Percentiles rank a stretch among this genome's conserved stretches.
These are phyloP conservation scores for Pangasius krempfi DNA, from an alignment of 2,797 vertebrate genomes.

Conservation along the genomic window DNA sequence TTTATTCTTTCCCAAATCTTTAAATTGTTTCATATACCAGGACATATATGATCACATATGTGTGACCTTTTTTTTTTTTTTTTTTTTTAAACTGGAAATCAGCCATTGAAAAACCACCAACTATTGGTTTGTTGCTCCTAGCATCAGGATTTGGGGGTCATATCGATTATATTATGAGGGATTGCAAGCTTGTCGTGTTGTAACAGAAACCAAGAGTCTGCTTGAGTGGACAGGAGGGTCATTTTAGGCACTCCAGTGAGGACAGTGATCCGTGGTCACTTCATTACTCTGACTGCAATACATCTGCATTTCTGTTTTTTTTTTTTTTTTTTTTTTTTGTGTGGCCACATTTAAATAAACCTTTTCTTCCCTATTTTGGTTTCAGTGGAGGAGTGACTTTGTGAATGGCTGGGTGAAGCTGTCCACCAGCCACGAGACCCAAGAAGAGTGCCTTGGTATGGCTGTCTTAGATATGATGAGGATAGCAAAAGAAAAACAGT, in stretches of 20 bases:
- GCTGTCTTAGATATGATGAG: conserved; percentile 98
- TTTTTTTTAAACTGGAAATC: neutral
- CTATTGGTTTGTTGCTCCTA: neutral
- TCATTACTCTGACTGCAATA: conserved; percentile 11
- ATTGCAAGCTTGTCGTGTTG: neutral
- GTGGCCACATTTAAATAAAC: neutral
- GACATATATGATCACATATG: neutral
- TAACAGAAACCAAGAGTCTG: conserved; percentile 2
- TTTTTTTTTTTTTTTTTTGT: too few relatives aligned
- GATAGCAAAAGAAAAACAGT: conserved; percentile 88
- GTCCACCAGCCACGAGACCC: conserved; percentile 87
- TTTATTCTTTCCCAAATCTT: neutral
- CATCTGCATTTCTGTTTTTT: neutral
- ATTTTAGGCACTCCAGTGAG: conserved; percentile 9
- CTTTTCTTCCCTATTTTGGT: conserved; percentile 26
- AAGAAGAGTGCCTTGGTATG: conserved; percentile 98
- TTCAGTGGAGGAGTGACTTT: conserved; percentile 92
- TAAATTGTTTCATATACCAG: neutral
- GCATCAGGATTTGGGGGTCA: neutral
- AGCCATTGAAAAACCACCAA: neutral
- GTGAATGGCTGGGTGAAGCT: conserved; percentile 84
- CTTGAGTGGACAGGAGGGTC: neutral
- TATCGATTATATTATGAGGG: neutral
- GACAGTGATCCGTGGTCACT: neutral
- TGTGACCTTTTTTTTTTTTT: neutral